These are phyloP conservation scores for Cantharis nigra DNA, from an alignment of 2,888 invertebrate species.

Conservation along the genomic window DNA sequence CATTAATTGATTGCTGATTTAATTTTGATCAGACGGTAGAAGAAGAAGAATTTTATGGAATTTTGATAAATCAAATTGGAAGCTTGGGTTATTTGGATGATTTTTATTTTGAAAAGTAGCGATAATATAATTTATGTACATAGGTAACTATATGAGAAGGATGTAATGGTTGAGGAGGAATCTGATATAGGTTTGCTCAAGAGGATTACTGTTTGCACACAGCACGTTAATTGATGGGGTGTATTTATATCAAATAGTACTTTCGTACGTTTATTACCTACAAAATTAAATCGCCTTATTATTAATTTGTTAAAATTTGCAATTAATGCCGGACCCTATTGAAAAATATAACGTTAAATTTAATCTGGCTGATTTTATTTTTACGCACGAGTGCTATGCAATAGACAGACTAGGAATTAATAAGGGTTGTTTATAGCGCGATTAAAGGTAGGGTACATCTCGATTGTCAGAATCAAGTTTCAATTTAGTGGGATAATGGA, in stretches of 20 bases:
- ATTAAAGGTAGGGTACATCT: conserved; percentile 44
- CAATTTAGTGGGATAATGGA: conserved; percentile 41
- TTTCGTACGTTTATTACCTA: background rate
- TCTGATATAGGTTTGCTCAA: background rate
- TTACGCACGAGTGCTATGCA: conserved; percentile 14
- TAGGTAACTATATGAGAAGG: background rate
- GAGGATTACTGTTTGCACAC: background rate
- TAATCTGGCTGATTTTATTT: conserved; percentile 11
- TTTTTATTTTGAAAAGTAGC: background rate
- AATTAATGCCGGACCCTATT: background rate
- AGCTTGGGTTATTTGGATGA: too few species aligned
- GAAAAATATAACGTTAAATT: background rate
- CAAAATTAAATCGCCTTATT: background rate
- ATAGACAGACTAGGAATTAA: conserved; percentile 30
- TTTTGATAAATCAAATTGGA: background rate
- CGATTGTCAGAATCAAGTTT: conserved; percentile 45
- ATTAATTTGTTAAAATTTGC: background rate
- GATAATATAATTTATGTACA: background rate
- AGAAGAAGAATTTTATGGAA: background rate
- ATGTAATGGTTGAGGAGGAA: background rate
- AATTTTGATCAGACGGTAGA: background rate
- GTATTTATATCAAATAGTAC: background rate
- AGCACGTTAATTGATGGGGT: background rate
- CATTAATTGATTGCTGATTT: too few species aligned
- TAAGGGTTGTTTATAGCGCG: conserved; percentile 37